Evolutionary conservation across 2,113 vertebrate species (phyloP), one percentile per base, ranked within the genome.

Genomic region (Ammodytes dubius): DNA sequence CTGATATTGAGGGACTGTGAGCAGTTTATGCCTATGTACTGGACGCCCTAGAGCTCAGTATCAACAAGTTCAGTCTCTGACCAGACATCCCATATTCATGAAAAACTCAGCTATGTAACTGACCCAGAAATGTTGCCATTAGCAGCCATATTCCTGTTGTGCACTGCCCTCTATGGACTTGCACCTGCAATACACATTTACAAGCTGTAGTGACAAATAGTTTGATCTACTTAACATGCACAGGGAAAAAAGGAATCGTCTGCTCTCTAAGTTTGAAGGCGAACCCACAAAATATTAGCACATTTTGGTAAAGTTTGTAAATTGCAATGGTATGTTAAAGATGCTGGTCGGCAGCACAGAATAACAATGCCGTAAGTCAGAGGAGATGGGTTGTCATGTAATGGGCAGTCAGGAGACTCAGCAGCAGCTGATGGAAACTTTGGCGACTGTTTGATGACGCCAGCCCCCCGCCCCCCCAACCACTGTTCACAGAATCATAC

Each of bases 371-470:
- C 81, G 89, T 74, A 91, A 90, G n/a, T n/a, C n/a, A n/a, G 71
- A 72, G 7, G 88, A 92, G 86, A 86, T 46, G 77, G 80, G 56
- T 47, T 43, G 66, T 50, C 60, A 73, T 64, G 54, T 70, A 87
- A 87, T 85, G 76, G 76, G 69, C 63, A 75, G 82, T 81, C 81
- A 90, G 85, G 82, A 83, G 80, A 64, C 80, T 54, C n/a, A 8
- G 72, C 53, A 61, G 81, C 91, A 92, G 91, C 81, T 90, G 88
- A 65, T 86, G 90, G 86, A 90, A 93, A 91, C 83, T 88, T 90
- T 70, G 68, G 17, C 6, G 17, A 74, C 78, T 69, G 81, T 53
- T 56, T 56, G 15, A 3, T 75, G 54, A 72, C 74, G 42, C 27
- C 57, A 54, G 19, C 67, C 47, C 54, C 61, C 67, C 45, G 78